Evolutionary conservation across 2,113 vertebrate species (phyloP).

Genomic region (Maccullochella peelii): DNA sequence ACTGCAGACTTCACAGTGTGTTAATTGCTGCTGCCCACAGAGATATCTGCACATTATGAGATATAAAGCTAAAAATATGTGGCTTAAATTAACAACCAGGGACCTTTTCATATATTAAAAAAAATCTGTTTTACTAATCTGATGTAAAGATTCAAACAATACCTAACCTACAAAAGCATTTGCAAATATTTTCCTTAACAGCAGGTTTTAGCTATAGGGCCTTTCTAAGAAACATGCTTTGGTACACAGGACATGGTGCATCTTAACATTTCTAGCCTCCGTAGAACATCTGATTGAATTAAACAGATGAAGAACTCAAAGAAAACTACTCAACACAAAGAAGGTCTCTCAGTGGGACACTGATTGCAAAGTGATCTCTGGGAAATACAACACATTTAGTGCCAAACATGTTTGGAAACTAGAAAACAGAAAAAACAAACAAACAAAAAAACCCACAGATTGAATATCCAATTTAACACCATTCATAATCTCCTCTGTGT

Average conservation of each 20-base stretch:
- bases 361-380: slow-evolving; percentile 18
- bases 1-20: slow-evolving; percentile 3
- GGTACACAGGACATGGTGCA: not conserved
- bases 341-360: not conserved
- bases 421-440: slow-evolving; percentile 3
- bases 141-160: not conserved
- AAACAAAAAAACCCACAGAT: not conserved
- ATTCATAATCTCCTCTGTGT: slow-evolving; percentile 13
- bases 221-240: not conserved
- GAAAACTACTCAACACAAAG: not conserved
- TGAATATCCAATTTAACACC: not conserved
- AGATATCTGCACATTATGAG: slow-evolving; percentile 4
- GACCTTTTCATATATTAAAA: not conserved
- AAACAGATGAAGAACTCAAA: not conserved
- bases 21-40: slow-evolving; percentile 17
- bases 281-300: not conserved
- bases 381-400: not conserved
- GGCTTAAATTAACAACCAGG: slow-evolving; percentile 16
- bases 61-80: slow-evolving; percentile 1
- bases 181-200: not conserved
- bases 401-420: slow-evolving; percentile 3
- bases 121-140: not conserved
- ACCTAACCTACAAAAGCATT: not conserved
- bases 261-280: not conserved
- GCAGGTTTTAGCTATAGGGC: not conserved